Percentiles rank a stretch among this genome's conserved stretches.
phyloP scores from a whole-genome alignment of 2,888 invertebrate genomes.

The Cordilura impudica region DNA sequence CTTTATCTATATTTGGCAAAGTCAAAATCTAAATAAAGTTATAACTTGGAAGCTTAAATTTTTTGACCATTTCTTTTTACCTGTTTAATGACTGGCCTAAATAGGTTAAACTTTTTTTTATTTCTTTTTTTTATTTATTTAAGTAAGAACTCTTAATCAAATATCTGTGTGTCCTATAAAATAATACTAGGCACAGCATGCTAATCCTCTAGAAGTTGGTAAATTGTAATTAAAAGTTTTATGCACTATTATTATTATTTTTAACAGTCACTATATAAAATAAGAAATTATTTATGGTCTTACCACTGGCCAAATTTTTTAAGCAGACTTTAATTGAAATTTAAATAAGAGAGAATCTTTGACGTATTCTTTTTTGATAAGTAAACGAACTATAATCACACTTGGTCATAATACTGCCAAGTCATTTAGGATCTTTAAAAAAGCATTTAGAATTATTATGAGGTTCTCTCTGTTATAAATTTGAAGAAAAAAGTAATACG shows the following conservation, averaged over 20 bases:
- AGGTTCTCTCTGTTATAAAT: neutral
- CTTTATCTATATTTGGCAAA: too few species aligned
- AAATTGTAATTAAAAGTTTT: neutral
- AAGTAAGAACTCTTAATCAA: too few species aligned
- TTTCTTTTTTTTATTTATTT: too few species aligned
- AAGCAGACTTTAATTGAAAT: conserved; percentile 19
- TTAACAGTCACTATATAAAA: neutral
- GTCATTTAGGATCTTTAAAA: conserved; percentile 22
- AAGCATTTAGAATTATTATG: conserved; percentile 1
- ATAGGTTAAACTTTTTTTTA: too few species aligned
- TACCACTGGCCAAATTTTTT: neutral
- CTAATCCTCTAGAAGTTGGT: neutral
- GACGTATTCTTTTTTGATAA: neutral
- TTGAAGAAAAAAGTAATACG: neutral
- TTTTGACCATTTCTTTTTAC: too few species aligned
- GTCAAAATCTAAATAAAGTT: too few species aligned
- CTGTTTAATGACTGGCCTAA: too few species aligned
- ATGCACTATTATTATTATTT: neutral
- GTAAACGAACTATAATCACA: conserved; percentile 7
- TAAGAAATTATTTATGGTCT: neutral
- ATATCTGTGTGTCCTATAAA: neutral
- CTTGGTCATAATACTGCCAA: conserved; percentile 1
- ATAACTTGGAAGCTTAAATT: too few species aligned
- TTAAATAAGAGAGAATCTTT: neutral
- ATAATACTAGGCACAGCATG: neutral